Percentiles rank a stretch among this genome's conserved stretches.
These are phyloP conservation scores for Acanthoscelides obtectus DNA, from an alignment of 2,888 invertebrate species.

Conservation along the genomic window DNA sequence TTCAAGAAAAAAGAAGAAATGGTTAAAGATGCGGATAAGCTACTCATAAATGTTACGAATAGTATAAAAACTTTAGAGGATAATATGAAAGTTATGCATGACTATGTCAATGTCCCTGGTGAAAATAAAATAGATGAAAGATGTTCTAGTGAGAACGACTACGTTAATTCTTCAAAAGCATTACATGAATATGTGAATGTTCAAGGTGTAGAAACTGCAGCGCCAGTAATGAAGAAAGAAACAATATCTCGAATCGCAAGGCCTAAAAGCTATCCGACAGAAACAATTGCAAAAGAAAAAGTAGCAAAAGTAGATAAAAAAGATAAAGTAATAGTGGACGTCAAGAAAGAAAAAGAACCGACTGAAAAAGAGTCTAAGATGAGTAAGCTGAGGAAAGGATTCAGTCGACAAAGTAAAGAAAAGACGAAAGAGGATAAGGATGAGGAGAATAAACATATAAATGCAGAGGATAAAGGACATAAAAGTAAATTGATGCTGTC, in stretches of 20 bases:
- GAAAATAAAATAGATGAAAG: slow-evolving; percentile 8
- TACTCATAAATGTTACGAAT: slow-evolving; percentile 36
- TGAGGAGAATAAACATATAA: slow-evolving; percentile 32
- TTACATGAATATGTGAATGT: slow-evolving; percentile 37
- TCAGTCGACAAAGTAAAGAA: slow-evolving; percentile 31
- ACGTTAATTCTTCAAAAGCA: slow-evolving; percentile 15
- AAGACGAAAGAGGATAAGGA: slow-evolving; percentile 37
- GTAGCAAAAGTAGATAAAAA: slow-evolving; percentile 15
- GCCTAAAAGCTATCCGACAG: slow-evolving; percentile 56
- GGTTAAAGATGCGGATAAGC: slow-evolving; percentile 31
- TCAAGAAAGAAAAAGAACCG: slow-evolving; percentile 20
- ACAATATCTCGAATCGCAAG: slow-evolving; percentile 50
- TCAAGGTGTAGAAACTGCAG: slow-evolving; percentile 23
- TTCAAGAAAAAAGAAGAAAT: slow-evolving; percentile 15
- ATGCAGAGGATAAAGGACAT: slow-evolving; percentile 36
- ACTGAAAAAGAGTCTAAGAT: slow-evolving; percentile 58
- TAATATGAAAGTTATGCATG: slow-evolving; percentile 32
- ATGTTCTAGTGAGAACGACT: not conserved
- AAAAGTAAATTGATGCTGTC: slow-evolving; percentile 63
- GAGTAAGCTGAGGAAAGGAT: slow-evolving; percentile 34
- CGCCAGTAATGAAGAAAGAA: slow-evolving; percentile 34
- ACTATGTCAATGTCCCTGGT: slow-evolving; percentile 35
- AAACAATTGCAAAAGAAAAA: slow-evolving; percentile 35
- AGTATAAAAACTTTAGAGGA: slow-evolving; percentile 40
- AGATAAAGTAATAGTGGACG: slow-evolving; percentile 5